These are phyloP conservation scores for Drosophila colorata DNA, from an alignment of 2,888 invertebrate genomes.

Conservation along the genomic window DNA sequence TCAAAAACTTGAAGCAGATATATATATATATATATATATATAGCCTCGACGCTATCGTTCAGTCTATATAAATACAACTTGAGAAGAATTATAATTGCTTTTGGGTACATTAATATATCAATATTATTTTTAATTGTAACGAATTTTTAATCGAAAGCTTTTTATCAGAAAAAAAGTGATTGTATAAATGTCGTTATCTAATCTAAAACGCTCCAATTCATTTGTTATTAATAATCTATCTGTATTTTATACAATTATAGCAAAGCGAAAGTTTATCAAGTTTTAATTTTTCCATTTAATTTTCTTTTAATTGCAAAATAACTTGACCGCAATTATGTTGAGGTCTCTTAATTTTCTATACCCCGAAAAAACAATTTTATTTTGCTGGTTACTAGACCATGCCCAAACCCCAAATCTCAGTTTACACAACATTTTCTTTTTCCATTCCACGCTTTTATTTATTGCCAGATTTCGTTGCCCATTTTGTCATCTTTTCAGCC, in stretches of 20 bases:
- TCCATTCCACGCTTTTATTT: slow-evolving; percentile 15
- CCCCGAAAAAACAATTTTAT: neutral
- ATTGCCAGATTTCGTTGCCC: slow-evolving; percentile 8
- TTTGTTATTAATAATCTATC: neutral
- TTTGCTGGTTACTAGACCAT: slow-evolving; percentile 1
- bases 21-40: neutral
- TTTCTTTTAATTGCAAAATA: slow-evolving; percentile 28
- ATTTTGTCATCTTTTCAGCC: slow-evolving; percentile 37
- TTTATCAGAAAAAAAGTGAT: too few species aligned
- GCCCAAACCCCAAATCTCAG: neutral
- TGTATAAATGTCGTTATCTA: too few species aligned
- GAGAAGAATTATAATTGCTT: neutral
- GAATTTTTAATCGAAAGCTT: too few species aligned
- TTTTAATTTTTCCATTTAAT: slow-evolving; percentile 24
- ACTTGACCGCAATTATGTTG: neutral
- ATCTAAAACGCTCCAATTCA: neutral
- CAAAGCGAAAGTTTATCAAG: slow-evolving; percentile 29
- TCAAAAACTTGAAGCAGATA: neutral
- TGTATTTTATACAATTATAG: slow-evolving; percentile 1
- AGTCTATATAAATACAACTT: neutral
- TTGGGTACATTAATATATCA: neutral
- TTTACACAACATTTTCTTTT: slow-evolving; percentile 12
- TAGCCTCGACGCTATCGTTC: too few species aligned
- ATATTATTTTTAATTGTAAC: neutral
- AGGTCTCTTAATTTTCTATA: slow-evolving; percentile 2